Conservation (phyloP, 92 coral and sea anemone genomes). For the Micromussa lordhowensis region DNA sequence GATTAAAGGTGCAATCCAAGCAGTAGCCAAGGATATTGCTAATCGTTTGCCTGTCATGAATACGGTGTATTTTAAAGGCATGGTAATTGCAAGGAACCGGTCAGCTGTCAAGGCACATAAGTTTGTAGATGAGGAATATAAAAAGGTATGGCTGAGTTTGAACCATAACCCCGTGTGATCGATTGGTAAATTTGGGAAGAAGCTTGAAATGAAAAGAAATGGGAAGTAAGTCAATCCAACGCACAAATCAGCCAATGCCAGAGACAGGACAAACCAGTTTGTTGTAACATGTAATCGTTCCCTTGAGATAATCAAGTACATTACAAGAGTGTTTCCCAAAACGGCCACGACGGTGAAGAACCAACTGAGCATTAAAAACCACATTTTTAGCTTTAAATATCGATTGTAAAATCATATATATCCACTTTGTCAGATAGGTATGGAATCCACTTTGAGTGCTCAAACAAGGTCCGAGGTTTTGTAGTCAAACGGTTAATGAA, state of each 20-base stretch:
- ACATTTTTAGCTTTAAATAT: conserved; percentile 1
- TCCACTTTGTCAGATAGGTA: no score
- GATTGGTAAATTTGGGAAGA: neutral
- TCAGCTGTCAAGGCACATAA: conserved; percentile 36
- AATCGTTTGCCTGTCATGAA: neutral
- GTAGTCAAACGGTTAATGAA: no score
- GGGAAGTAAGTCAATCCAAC: conserved; percentile 37
- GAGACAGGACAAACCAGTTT: conserved; percentile 38
- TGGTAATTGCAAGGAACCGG: conserved; percentile 13
- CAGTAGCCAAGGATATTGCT: neutral
- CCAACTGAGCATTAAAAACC: conserved; percentile 25
- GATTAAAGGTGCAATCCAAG: conserved; percentile 18
- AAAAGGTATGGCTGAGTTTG: conserved; percentile 36
- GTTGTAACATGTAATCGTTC: conserved; percentile 12
- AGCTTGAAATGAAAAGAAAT: conserved; percentile 8
- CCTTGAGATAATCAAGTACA: conserved; percentile 16
- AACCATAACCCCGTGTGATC: conserved; percentile 49
- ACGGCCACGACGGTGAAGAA: neutral
- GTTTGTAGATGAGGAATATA: conserved; percentile 29
- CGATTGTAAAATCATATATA: neutral
- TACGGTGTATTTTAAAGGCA: conserved; percentile 11
- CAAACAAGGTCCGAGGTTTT: no score
- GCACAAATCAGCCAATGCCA: conserved; percentile 35
- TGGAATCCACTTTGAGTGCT: no score
- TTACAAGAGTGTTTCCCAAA: conserved; percentile 15